Conservation (phyloP, 2,113 vertebrate species). For the Nibea coibor region DNA sequence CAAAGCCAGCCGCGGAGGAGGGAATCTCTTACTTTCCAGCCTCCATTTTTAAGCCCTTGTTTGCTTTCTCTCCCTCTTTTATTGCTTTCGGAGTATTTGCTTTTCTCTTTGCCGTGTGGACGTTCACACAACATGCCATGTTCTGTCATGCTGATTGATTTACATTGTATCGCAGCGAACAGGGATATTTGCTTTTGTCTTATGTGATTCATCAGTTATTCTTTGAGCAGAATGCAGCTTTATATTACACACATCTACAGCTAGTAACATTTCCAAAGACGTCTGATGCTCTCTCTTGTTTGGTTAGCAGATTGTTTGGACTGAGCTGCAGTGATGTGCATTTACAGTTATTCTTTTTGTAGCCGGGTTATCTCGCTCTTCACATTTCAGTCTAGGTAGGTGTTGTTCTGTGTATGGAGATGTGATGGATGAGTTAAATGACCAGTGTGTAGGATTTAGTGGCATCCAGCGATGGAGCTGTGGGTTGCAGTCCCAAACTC, state of each 20-base stretch:
- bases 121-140: background rate
- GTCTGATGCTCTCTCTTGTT: no score
- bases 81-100: slow-evolving; percentile 1
- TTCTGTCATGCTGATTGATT: background rate
- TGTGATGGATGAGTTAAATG: no score
- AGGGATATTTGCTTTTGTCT: background rate
- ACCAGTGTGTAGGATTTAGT: no score
- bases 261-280: background rate
- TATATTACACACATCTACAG: background rate
- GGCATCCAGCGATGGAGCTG: no score
- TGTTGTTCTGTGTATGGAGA: background rate
- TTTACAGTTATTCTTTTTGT: background rate
- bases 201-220: background rate
- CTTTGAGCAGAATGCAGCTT: background rate
- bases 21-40: slow-evolving; percentile 79
- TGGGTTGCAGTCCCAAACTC: no score
- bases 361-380: no score
- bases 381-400: background rate
- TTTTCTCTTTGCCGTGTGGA: background rate
- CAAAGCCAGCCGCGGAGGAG: slow-evolving; percentile 87
- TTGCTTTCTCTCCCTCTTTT: slow-evolving; percentile 35
- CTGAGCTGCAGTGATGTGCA: background rate
- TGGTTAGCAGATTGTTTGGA: background rate
- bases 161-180: no score
- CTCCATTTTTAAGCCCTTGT: slow-evolving; percentile 41